Conservation (phyloP, 2,888 invertebrate species). For the Noctua pronuba region DNA sequence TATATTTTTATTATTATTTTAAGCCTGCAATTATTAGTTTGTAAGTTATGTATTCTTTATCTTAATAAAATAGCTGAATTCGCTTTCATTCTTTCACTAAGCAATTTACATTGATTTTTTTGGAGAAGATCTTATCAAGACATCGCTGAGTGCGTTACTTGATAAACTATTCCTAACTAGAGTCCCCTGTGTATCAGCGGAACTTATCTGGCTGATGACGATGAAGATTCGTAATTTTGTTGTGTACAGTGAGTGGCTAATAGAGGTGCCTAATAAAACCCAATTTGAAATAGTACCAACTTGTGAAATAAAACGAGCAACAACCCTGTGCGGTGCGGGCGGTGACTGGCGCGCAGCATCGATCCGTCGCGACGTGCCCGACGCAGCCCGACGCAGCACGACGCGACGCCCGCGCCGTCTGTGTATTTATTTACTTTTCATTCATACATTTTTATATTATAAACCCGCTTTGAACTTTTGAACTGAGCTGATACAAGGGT, state of each 20-base stretch:
- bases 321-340: slow-evolving; percentile 58
- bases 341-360: slow-evolving; percentile 71
- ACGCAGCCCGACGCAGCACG: slow-evolving; percentile 37
- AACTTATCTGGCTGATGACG: not conserved
- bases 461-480: slow-evolving; percentile 43
- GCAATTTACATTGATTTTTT: no score
- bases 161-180: not conserved
- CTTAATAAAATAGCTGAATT: no score
- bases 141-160: no score
- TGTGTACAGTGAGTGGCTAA: not conserved
- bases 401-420: slow-evolving; percentile 65
- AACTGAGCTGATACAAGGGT: slow-evolving; percentile 41
- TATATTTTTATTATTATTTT: no score
- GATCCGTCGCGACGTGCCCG: slow-evolving; percentile 75
- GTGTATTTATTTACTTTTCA: slow-evolving; percentile 65
- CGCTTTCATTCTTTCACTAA: no score
- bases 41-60: not conserved
- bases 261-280: not conserved
- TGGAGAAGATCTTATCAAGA: no score
- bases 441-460: slow-evolving; percentile 55
- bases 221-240: not conserved
- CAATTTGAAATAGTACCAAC: slow-evolving; percentile 51
- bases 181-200: not conserved
- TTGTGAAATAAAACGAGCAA: slow-evolving; percentile 50
- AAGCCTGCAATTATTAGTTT: not conserved